Evolutionary conservation across 2,113 vertebrate species (phyloP).

Genomic region (Sander vitreus): DNA sequence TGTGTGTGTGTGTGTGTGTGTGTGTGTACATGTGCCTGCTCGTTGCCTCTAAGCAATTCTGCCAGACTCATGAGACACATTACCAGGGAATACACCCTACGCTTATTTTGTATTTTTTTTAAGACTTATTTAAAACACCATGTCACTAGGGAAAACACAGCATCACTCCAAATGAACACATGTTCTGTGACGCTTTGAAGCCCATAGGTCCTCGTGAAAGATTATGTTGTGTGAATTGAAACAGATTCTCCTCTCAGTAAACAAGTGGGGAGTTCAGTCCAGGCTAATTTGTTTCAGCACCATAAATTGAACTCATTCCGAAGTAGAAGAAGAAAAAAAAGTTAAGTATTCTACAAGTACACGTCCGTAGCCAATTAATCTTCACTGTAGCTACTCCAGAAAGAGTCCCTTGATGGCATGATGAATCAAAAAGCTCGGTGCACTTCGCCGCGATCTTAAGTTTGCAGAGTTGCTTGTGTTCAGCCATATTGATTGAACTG

Average conservation of each 20-base stretch:
- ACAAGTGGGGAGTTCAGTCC: background rate
- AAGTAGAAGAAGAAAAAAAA: background rate
- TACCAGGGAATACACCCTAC: background rate
- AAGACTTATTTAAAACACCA: background rate
- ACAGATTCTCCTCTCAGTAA: background rate
- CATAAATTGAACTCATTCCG: constrained; percentile 14
- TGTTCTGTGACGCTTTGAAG: constrained; percentile 7
- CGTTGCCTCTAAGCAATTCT: constrained; percentile 46
- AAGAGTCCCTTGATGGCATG: constrained; percentile 17
- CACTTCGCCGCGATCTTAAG: background rate
- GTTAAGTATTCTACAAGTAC: constrained; percentile 15
- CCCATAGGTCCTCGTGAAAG: background rate
- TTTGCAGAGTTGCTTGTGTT: constrained; percentile 22
- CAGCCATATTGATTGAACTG: constrained; percentile 32
- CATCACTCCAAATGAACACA: constrained; percentile 3
- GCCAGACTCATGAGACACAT: constrained; percentile 52
- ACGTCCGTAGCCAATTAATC: constrained; percentile 46
- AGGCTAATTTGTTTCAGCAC: background rate
- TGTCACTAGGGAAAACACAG: background rate
- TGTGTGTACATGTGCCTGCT: background rate
- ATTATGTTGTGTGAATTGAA: background rate
- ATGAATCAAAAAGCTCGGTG: constrained; percentile 38
- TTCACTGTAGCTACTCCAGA: constrained; percentile 11
- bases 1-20: background rate
- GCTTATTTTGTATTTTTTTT: background rate